Evolutionary conservation across 2,113 vertebrate genomes (phyloP).

Genomic region (Alethe diademata): DNA sequence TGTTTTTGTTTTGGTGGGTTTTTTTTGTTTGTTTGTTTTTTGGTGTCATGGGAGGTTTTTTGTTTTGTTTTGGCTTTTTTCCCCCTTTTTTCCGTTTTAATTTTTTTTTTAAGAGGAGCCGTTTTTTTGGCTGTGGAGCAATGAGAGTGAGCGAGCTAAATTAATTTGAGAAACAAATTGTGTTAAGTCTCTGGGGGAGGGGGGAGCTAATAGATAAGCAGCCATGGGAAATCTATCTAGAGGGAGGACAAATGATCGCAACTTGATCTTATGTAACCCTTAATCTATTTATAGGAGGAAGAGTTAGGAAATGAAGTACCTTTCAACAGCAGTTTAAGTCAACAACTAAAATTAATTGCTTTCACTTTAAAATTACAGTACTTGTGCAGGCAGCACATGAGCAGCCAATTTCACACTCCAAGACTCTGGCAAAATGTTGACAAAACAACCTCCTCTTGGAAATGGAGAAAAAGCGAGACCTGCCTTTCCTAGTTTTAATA

Average conservation of each 20-base stretch:
- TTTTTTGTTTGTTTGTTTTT: no score
- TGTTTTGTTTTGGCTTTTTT: no score
- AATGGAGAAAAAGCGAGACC: background rate
- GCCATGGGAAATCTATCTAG: slow-evolving; percentile 62
- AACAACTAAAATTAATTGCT: slow-evolving; percentile 84
- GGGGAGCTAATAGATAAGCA: slow-evolving; percentile 60
- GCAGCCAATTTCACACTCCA: slow-evolving; percentile 48
- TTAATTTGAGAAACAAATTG: slow-evolving; percentile 66
- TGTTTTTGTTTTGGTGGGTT: no score
- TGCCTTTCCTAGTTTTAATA: background rate
- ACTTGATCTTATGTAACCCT: slow-evolving; percentile 74
- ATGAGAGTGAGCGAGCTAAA: slow-evolving; percentile 35
- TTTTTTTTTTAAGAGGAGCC: background rate
- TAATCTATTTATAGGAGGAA: slow-evolving; percentile 72
- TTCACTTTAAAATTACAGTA: slow-evolving; percentile 67
- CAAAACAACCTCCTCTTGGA: slow-evolving; percentile 5
- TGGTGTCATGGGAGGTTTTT: no score
- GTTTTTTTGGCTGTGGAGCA: slow-evolving; percentile 24
- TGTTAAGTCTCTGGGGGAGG: background rate
- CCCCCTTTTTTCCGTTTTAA: no score
- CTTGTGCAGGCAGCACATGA: slow-evolving; percentile 43
- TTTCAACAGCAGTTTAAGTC: slow-evolving; percentile 79
- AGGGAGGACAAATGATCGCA: slow-evolving; percentile 63
- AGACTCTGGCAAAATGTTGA: slow-evolving; percentile 33
- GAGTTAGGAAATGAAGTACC: slow-evolving; percentile 75